Evolutionary conservation across 2,888 invertebrate genomes (phyloP).

Genomic region (Autographa pulchrina): DNA sequence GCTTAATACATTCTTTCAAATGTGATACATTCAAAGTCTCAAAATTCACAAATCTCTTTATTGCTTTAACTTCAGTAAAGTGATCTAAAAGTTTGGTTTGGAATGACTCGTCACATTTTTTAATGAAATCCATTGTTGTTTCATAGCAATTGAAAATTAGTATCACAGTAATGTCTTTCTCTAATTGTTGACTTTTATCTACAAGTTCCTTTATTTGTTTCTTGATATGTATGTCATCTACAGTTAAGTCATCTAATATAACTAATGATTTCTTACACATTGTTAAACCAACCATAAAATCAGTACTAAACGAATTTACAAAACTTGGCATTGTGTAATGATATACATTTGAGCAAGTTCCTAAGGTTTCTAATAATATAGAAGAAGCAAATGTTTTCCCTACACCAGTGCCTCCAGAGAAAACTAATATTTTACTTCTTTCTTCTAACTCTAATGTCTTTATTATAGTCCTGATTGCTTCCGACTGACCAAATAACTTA

Average conservation of each 20-base stretch:
- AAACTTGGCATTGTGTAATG: slow-evolving; percentile 84
- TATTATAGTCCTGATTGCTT: slow-evolving; percentile 70
- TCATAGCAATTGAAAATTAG: slow-evolving; percentile 80
- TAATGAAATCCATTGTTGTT: slow-evolving; percentile 61
- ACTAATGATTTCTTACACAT: slow-evolving; percentile 76
- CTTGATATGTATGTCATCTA: slow-evolving; percentile 67
- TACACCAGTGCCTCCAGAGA: slow-evolving; percentile 85
- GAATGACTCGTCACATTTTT: slow-evolving; percentile 72
- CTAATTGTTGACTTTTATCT: slow-evolving; percentile 72
- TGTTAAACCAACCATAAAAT: slow-evolving; percentile 76
- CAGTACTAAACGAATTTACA: slow-evolving; percentile 71
- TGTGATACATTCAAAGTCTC: slow-evolving; percentile 70
- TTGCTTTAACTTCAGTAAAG: slow-evolving; percentile 67
- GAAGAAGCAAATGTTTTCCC: slow-evolving; percentile 82
- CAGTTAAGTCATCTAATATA: slow-evolving; percentile 79
- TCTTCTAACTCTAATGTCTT: slow-evolving; percentile 66
- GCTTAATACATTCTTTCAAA: slow-evolving; percentile 77
- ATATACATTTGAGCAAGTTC: slow-evolving; percentile 77
- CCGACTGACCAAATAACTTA: slow-evolving; percentile 78
- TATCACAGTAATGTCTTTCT: slow-evolving; percentile 75
- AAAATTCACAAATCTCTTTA: slow-evolving; percentile 76
- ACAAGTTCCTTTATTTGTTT: slow-evolving; percentile 69
- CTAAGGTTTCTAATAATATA: slow-evolving; percentile 71
- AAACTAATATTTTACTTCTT: slow-evolving; percentile 74
- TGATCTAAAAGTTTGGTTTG: slow-evolving; percentile 61